Evolutionary conservation across 2,888 invertebrate genomes (phyloP), one percentile per base, ranked within the genome.

Genomic region (Pseudanteris insignis): DNA sequence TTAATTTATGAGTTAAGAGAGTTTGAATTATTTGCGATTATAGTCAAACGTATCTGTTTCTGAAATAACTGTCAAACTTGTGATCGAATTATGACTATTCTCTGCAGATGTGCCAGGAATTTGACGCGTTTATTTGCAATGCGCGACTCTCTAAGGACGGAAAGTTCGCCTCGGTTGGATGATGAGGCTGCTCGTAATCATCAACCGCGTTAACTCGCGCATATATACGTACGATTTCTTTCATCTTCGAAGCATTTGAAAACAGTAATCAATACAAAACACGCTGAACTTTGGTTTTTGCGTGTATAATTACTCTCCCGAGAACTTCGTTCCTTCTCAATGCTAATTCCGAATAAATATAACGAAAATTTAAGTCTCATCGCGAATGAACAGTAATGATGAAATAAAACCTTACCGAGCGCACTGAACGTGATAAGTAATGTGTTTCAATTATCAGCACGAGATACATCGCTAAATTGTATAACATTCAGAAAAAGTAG

Each of bases 71-170:
- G 33, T 53, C 28, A 48, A 61, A 61, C 60, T 61, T 50, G 14
- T 54, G 54, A 61, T 61, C 43, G 50, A 61, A 61, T 61, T 54
- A 61, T 61, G 37, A 41, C 34, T 18, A 50, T 40, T 61, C 50
- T 24, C 33, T 7, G 4, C 13, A 36, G 15, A 26, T 40, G 7
- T 33, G n/a, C 28, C 33, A 37, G 47, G 37, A 53, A 47, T 47
- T 41, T 37, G 12, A 9, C 7, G 14, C 33, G 36, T 47, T 40
- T 47, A 61, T 53, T 60, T 44, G 43, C 50, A 15, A 36, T 44
- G 24, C 47, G 15, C 13, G 18, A 30, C 54, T 61, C 61, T 55
- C 60, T 44, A 11, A 55, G 61, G 61, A 50, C 44, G 37, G 43
- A 30, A 43, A 44, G 54, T 58, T 58, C 32, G 28, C 15, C 9